Conservation (phyloP, 2,888 invertebrate species). For the Drepanosiphum platanoidis region DNA sequence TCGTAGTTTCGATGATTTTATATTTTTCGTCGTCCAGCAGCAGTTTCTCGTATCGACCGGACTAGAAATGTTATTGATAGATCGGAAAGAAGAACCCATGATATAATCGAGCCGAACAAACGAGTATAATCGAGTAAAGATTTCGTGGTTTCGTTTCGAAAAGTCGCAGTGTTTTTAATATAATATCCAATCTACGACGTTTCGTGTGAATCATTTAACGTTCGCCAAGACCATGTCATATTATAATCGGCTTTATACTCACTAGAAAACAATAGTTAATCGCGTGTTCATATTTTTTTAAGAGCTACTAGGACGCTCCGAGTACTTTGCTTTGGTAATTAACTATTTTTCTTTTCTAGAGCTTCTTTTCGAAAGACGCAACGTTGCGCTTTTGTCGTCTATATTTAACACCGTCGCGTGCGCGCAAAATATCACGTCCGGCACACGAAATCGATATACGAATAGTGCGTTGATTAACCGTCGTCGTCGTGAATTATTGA, state of each 20-base stretch:
- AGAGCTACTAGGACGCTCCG: neutral
- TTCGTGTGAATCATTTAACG: too few species aligned
- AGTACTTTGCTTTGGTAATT: neutral
- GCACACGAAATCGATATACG: neutral
- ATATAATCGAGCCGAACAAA: too few species aligned
- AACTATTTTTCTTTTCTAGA: neutral
- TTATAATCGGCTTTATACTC: neutral
- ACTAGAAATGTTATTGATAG: too few species aligned
- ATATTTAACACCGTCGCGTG: slow-evolving; percentile 27
- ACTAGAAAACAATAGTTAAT: neutral
- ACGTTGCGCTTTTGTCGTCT: neutral
- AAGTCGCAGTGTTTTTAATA: too few species aligned
- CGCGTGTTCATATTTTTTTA: neutral
- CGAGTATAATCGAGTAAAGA: too few species aligned
- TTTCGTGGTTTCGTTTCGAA: too few species aligned
- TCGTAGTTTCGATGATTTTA: too few species aligned
- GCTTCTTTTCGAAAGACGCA: neutral
- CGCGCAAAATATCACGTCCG: neutral
- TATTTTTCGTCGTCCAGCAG: too few species aligned
- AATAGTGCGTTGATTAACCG: neutral
- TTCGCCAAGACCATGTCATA: too few species aligned
- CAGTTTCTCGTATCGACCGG: too few species aligned
- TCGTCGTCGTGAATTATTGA: neutral
- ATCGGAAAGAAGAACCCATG: too few species aligned
- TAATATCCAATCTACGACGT: too few species aligned